Base-by-base conservation (phyloP, 2,888 invertebrate genomes). In the Orthosia gothica region DNA sequence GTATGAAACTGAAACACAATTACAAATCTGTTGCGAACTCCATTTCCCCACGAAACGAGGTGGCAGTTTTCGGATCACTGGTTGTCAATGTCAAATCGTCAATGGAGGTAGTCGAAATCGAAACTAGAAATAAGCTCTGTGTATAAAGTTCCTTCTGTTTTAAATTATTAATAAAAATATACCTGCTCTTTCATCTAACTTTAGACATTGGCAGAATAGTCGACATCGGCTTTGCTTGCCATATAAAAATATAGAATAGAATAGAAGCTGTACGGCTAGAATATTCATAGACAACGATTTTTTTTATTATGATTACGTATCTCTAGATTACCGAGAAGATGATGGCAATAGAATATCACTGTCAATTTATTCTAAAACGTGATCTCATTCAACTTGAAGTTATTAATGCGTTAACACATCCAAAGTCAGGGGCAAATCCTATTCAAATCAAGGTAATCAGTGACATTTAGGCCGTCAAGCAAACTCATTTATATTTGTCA, bases 401-500 rank as follows among this genome's bases (percentile, higher is more conserved):
- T 59, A 59, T 61, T 76, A 59, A 32, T 7, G 55, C 49, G 50
- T 62, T 13, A 50, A 45, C 20, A 55, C 52, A 62, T 49, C 68
- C 77, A 81, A 70, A 77, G 81, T 75, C 83, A 76, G 62, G 70
- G 76, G 32, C 76, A 72, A 52, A 70, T 74, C 58, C 63, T 57
- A 66, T 68, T 73, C 62, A 59, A 76, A 76, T 77, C 79, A 79
- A 86, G 76, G 76, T 82, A 81, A 82, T 82, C 82, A 74, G 67
- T 57, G 55, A 66, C 66, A 83, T 79, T 74, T 84, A 79, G 83
- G 76, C 77, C 78, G 71, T 76, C 78, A 73, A 75, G 70, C 52
- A 81, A 82, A 77, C 66, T 63, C 80, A 79, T 81, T 82, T 83
- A 81, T 85, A 78, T 81, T 80, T 84, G 84, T 86, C 79, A 86